Conservation (phyloP, 2,888 invertebrate species). For the Lochmaea crataegi region DNA sequence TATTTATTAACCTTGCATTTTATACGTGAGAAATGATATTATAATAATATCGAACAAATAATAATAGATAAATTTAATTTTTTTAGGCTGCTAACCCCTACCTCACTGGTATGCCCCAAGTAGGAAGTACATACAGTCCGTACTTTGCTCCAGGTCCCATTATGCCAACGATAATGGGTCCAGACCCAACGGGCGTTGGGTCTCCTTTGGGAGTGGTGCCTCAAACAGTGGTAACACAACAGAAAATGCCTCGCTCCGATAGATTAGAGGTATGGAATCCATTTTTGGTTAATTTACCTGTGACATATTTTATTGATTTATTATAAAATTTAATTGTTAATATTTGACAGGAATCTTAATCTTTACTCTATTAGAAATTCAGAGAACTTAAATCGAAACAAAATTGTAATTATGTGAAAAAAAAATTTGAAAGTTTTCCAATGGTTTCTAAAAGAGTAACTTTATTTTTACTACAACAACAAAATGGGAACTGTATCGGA, state of each 20-base stretch:
- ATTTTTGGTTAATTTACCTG: constrained; percentile 35
- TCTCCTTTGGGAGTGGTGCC: constrained; percentile 86
- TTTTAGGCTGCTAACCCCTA: constrained; percentile 90
- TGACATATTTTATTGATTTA: constrained; percentile 37
- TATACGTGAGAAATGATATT: constrained; percentile 26
- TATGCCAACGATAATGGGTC: constrained; percentile 90
- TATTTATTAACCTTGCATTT: constrained; percentile 7
- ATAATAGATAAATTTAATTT: constrained; percentile 37
- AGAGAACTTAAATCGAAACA: background rate
- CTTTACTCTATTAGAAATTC: background rate
- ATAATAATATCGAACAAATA: constrained; percentile 24
- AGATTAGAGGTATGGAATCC: constrained; percentile 88
- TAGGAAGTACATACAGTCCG: constrained; percentile 90
- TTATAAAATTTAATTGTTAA: constrained; percentile 15
- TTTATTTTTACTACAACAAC: constrained; percentile 25
- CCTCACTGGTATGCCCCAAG: constrained; percentile 90
- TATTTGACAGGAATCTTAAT: constrained; percentile 12
- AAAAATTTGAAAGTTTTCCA: background rate
- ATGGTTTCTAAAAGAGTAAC: background rate
- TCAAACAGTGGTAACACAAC: constrained; percentile 88
- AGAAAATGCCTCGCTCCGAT: constrained; percentile 95
- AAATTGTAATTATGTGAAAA: too few relatives aligned
- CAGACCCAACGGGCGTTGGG: constrained; percentile 83
- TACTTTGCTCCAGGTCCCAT: constrained; percentile 90
- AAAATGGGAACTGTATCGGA: constrained; percentile 34